These are phyloP conservation scores for Himalopsyche kuldschensis DNA, from an alignment of 2,888 invertebrate species.

Conservation along the genomic window DNA sequence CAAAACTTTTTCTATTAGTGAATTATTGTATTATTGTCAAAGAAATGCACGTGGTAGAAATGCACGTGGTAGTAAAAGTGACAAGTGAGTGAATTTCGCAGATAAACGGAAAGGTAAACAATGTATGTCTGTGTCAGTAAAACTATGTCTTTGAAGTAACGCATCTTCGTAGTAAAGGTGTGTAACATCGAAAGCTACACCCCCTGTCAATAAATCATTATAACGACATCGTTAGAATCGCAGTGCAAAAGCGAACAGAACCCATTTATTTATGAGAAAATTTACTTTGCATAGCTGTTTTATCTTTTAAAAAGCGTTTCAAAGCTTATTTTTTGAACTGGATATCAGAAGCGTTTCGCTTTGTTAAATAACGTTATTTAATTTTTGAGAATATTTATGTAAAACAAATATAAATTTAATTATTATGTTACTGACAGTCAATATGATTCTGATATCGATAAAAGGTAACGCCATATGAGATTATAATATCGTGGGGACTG, in stretches of 20 bases:
- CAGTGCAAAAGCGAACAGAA: not conserved
- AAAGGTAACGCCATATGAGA: too few species aligned
- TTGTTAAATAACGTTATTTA: not conserved
- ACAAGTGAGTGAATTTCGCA: too few species aligned
- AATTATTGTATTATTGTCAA: too few species aligned
- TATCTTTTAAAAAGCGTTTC: not conserved
- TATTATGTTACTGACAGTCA: too few species aligned
- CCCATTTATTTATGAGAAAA: not conserved
- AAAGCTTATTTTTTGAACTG: not conserved
- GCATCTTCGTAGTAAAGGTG: conserved; percentile 17
- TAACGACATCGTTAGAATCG: conserved; percentile 32
- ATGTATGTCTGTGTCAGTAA: conserved; percentile 8
- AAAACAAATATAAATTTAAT: too few species aligned
- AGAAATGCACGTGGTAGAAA: too few species aligned
- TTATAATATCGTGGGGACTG: too few species aligned
- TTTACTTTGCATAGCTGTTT: not conserved
- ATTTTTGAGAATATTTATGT: too few species aligned
- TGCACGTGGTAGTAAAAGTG: too few species aligned
- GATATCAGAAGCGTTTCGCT: not conserved
- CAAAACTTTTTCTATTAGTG: too few species aligned
- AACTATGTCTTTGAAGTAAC: conserved; percentile 25
- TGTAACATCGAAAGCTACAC: conserved; percentile 1
- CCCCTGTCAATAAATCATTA: conserved; percentile 35
- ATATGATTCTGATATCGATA: too few species aligned
- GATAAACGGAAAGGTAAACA: not conserved